These are phyloP conservation scores for Poeciliopsis turrubarensis DNA, from an alignment of 2,113 vertebrate species.

Conservation along the genomic window DNA sequence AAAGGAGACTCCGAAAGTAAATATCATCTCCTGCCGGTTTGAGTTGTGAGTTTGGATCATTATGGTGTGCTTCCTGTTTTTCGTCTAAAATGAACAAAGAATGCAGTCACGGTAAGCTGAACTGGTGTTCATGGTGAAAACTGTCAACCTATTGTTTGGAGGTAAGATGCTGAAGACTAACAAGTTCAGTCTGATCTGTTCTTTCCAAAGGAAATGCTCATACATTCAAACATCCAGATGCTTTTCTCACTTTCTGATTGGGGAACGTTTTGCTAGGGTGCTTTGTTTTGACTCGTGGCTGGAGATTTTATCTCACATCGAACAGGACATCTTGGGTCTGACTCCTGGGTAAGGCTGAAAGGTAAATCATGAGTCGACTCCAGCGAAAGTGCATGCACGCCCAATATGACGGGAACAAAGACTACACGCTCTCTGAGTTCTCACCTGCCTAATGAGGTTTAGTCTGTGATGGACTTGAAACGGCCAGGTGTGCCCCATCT, in stretches of 20 bases:
- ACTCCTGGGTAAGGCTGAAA: slow-evolving; percentile 33
- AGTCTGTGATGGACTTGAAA: slow-evolving; percentile 77
- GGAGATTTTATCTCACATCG: slow-evolving; percentile 33
- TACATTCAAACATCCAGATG: slow-evolving; percentile 23
- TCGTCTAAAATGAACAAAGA: slow-evolving; percentile 25
- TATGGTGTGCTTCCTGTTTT: slow-evolving; percentile 17
- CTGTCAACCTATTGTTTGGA: background rate
- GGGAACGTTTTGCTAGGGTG: slow-evolving; percentile 33
- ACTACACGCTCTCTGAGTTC: slow-evolving; percentile 51
- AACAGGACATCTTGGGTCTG: slow-evolving; percentile 36
- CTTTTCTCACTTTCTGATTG: slow-evolving; percentile 26
- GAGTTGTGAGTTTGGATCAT: background rate
- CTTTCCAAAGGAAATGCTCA: slow-evolving; percentile 37
- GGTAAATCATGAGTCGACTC: slow-evolving; percentile 27
- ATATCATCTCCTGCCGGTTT: too few species aligned
- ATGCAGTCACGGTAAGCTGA: slow-evolving; percentile 11
- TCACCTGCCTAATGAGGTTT: slow-evolving; percentile 78
- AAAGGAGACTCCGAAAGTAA: too few species aligned
- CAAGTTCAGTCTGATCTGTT: slow-evolving; percentile 6
- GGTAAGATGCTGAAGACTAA: slow-evolving; percentile 16
- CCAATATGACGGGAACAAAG: slow-evolving; percentile 47
- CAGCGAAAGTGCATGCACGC: slow-evolving; percentile 32
- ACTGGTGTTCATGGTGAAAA: slow-evolving; percentile 2
- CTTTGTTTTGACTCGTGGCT: slow-evolving; percentile 14
- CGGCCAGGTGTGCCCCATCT: slow-evolving; percentile 86